phyloP scores from a whole-genome alignment of 1,140 invertebrate genomes.

The Globodera ellingtonae region DNA sequence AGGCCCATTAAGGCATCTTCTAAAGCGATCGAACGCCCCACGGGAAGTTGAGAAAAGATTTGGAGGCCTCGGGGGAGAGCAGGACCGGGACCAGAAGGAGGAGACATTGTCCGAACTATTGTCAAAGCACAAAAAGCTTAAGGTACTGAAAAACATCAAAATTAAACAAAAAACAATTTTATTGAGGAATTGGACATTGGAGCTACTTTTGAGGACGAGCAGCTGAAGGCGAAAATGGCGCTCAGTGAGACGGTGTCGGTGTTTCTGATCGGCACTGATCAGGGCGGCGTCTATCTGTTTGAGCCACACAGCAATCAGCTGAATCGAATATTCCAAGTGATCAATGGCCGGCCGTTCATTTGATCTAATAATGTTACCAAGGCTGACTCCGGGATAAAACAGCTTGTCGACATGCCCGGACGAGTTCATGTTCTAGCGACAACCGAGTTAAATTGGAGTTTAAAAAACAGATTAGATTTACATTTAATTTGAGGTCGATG shows the following conservation, averaged over 20 bases:
- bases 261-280: conserved; percentile 41
- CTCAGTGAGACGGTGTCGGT: background rate
- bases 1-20: background rate
- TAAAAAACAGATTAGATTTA: background rate
- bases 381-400: conserved; percentile 39
- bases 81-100: conserved; percentile 16
- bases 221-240: background rate
- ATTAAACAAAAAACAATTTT: background rate
- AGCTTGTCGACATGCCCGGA: conserved; percentile 46
- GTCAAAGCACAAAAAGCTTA: conserved; percentile 25
- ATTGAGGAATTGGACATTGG: background rate
- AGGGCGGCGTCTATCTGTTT: conserved; percentile 44
- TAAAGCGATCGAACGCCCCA: conserved; percentile 18
- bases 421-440: conserved; percentile 36
- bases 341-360: background rate
- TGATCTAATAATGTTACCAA: conserved; percentile 9
- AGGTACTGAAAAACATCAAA: conserved; percentile 12
- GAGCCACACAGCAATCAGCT: conserved; percentile 30
- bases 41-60: conserved; percentile 19
- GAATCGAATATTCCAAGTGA: conserved; percentile 41
- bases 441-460: conserved; percentile 26
- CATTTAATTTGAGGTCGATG: conserved; percentile 19
- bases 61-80: background rate
- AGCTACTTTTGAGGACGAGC: background rate
- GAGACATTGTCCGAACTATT: conserved; percentile 24